These are phyloP conservation scores for Halcyon leucocephala DNA, from an alignment of 2,797 vertebrate genomes.

Conservation along the genomic window DNA sequence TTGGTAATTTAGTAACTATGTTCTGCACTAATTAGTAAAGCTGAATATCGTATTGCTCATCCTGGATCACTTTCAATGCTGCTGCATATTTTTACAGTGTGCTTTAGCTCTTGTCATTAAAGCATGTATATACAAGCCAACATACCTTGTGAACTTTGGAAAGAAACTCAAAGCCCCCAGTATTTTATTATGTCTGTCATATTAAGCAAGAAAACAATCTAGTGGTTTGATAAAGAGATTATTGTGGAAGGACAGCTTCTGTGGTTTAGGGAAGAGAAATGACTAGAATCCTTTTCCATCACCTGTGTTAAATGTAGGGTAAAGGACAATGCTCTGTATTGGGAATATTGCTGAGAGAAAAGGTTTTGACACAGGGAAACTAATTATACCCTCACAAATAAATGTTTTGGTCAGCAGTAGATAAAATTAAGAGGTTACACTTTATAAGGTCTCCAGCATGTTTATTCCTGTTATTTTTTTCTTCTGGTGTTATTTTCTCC, in stretches of 20 bases:
- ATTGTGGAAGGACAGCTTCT: constrained; percentile 23
- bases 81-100: constrained; percentile 2
- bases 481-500: neutral
- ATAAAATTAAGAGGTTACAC: neutral
- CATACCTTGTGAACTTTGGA: constrained; percentile 50
- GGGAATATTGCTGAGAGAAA: neutral
- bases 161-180: constrained; percentile 39
- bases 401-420: neutral
- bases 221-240: constrained; percentile 52
- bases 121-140: constrained; percentile 42
- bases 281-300: neutral
- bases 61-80: constrained; percentile 63
- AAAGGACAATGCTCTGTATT: neutral
- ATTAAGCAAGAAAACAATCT: constrained; percentile 41
- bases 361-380: neutral
- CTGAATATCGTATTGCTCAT: constrained; percentile 47
- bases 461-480: neutral
- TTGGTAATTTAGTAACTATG: constrained; percentile 47
- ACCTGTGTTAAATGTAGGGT: neutral
- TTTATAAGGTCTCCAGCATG: neutral
- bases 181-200: constrained; percentile 32
- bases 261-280: neutral
- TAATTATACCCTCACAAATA: neutral
- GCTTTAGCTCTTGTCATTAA: constrained; percentile 41
- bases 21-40: constrained; percentile 59